Evolutionary conservation across 2,113 vertebrate species (phyloP), one percentile per base, ranked within the genome.

Genomic region (Bombycilla garrulus): DNA sequence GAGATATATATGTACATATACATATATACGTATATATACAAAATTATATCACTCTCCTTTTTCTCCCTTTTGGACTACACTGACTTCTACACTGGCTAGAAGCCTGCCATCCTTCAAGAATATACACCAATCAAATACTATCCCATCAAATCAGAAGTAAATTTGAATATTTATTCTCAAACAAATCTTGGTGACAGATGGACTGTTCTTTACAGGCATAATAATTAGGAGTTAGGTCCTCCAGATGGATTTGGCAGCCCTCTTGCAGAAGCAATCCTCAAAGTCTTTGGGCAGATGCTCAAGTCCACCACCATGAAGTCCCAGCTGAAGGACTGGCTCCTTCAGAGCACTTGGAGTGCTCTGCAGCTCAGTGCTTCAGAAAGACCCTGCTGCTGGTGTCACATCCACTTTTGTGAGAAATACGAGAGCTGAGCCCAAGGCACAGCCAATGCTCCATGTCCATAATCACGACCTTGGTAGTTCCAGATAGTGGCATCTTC

Each of bases 141-240:
- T 44, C 36, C 45, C 50, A 70, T 83, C 64, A 95, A 54, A 80
- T 73, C 33, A 88, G 62, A 95, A 81, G 28, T 26, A 58, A 86
- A 77, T 81, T 93, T 82, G 86, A 90, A 56, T 67, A 88, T 48
- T 88, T 81, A 73, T 81, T 80, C 21, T 71, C 58, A 86, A 90
- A 93, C 80, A 94, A 82, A 83, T 80, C 78, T 77, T 93, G 66
- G 73, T 80, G 84, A 73, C 76, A 91, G 91, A 91, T 94, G 78
- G 58, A 69, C 54, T 76, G 15, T 61, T 94, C 60, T 93, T 90
- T 35, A 60, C 35, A 78, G 31, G 33, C 70, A 94, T 62, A 90
- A 76, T 80, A 95, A 93, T 56, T 77, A 76, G 24, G 38, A 66
- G 38, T 69, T 73, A 69, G 19, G 12, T 77, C 50, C 50, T 94